Conservation (phyloP, 2,888 invertebrate genomes). For the Exocentrus adspersus region DNA sequence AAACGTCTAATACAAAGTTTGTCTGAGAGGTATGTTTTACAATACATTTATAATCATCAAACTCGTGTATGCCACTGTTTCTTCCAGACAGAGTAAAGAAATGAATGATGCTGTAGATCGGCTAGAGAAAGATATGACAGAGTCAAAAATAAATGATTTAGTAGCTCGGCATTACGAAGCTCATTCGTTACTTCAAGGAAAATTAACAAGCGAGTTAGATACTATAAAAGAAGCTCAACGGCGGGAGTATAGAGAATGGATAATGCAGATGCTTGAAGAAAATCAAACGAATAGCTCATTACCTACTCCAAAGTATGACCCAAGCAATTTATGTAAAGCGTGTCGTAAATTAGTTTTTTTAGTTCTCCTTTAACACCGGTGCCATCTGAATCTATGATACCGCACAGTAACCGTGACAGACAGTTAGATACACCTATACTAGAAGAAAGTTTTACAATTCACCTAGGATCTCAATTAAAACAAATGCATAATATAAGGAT, state of each 20-base stretch:
- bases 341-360: conserved; percentile 28
- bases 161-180: conserved; percentile 84
- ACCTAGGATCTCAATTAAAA: conserved; percentile 96
- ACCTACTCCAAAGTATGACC: conserved; percentile 66
- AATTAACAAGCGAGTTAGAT: conserved; percentile 87
- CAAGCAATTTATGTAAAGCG: neutral
- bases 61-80: neutral
- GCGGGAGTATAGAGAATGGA: conserved; percentile 88
- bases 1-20: conserved; percentile 77
- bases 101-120: conserved; percentile 87
- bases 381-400: conserved; percentile 44
- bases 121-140: conserved; percentile 80
- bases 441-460: conserved; percentile 98
- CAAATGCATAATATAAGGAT: conserved; percentile 98
- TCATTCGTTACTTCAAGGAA: conserved; percentile 84
- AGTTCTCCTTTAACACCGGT: conserved; percentile 64
- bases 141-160: conserved; percentile 85
- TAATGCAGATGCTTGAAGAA: conserved; percentile 82
- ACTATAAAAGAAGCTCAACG: conserved; percentile 86
- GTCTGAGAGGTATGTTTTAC: conserved; percentile 68
- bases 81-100: conserved; percentile 81
- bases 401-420: conserved; percentile 36
- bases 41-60: neutral
- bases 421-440: conserved; percentile 60
- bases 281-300: conserved; percentile 70